Evolutionary conservation across 2,888 invertebrate species (phyloP).

Genomic region (Clusia tigrina): DNA sequence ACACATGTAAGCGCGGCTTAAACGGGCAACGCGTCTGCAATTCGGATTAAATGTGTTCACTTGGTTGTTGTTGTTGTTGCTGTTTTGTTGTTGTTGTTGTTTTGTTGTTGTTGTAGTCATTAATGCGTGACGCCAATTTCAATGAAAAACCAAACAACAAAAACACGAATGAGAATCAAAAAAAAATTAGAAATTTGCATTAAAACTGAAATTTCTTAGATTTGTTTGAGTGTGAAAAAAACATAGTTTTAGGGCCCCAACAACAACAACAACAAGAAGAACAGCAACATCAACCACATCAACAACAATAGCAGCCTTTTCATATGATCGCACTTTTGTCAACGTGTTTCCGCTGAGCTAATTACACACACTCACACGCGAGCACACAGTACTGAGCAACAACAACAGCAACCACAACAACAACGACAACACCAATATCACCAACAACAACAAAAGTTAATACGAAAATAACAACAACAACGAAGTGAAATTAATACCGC

Average conservation of each 20-base stretch:
- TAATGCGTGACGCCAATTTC: constrained; percentile 49
- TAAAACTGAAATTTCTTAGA: constrained; percentile 34
- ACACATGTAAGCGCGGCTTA: constrained; percentile 1
- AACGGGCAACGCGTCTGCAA: neutral
- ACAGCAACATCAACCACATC: neutral
- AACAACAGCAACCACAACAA: neutral
- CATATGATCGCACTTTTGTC: constrained; percentile 1
- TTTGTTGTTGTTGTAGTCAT: too few species aligned
- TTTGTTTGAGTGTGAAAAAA: constrained; percentile 23
- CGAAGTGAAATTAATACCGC: neutral
- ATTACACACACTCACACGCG: too few species aligned
- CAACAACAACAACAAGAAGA: too few species aligned
- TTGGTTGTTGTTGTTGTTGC: constrained; percentile 33
- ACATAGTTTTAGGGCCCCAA: constrained; percentile 16
- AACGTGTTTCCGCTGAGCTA: constrained; percentile 3
- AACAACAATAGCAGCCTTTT: neutral
- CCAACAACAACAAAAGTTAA: neutral
- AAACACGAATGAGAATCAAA: constrained; percentile 29
- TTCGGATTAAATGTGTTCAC: neutral
- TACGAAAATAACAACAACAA: neutral
- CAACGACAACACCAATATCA: neutral
- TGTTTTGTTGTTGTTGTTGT: too few species aligned
- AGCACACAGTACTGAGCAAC: too few species aligned
- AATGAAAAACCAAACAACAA: constrained; percentile 29
- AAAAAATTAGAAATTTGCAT: constrained; percentile 40